Conservation (phyloP, 2,888 invertebrate genomes). For the Dugesia japonica region DNA sequence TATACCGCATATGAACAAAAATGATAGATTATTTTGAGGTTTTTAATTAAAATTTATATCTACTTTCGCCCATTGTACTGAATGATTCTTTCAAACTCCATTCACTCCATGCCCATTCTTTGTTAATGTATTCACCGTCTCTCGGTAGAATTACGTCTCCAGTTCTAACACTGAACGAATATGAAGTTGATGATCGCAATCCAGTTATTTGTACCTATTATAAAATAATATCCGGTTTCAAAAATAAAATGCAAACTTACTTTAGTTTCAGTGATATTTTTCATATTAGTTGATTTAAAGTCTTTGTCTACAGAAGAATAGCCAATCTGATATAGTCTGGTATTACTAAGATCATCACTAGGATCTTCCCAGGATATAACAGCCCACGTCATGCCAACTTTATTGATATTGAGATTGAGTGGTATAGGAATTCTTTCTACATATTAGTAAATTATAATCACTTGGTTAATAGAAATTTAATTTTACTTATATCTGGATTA, state of each 20-base stretch:
- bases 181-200: neutral
- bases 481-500: neutral
- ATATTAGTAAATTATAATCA: neutral
- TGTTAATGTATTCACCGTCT: neutral
- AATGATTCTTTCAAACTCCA: constrained; percentile 9
- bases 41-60: too few species aligned
- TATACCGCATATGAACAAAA: too few species aligned
- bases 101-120: constrained; percentile 10
- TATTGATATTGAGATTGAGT: neutral
- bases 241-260: too few species aligned
- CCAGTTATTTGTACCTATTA: neutral
- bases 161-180: constrained; percentile 23
- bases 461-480: neutral
- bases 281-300: neutral
- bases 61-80: neutral
- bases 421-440: constrained; percentile 17
- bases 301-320: constrained; percentile 10
- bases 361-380: constrained; percentile 24
- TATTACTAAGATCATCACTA: neutral
- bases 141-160: neutral
- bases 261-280: neutral
- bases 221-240: neutral
- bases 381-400: neutral
- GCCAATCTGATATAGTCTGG: constrained; percentile 12
- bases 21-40: too few species aligned